These are phyloP conservation scores for Stenodema calcarata DNA, from an alignment of 2,888 invertebrate genomes.

Conservation along the genomic window DNA sequence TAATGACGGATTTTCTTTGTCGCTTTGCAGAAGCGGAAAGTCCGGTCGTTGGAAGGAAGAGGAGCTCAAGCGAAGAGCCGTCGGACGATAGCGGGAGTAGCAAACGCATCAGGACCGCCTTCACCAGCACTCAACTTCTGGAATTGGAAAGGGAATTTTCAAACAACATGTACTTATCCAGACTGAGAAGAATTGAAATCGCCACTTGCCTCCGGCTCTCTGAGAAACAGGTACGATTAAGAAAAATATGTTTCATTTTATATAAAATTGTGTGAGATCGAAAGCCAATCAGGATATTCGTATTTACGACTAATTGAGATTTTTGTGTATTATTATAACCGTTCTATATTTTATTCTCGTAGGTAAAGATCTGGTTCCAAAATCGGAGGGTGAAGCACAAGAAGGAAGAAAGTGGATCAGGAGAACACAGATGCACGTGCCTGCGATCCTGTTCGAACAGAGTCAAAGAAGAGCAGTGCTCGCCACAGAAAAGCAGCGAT, in stretches of 20 bases:
- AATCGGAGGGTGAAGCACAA: constrained; percentile 92
- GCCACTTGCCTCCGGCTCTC: constrained; percentile 86
- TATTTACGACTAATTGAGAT: no score
- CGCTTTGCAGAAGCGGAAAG: constrained; percentile 38
- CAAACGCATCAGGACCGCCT: constrained; percentile 90
- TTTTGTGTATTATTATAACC: no score
- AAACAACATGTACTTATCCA: constrained; percentile 87
- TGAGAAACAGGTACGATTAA: constrained; percentile 76
- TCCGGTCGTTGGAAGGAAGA: constrained; percentile 52
- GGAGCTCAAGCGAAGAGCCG: constrained; percentile 60
- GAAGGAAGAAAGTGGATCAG: constrained; percentile 72
- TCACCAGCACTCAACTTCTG: constrained; percentile 86
- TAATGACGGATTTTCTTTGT: background rate
- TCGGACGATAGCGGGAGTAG: constrained; percentile 68
- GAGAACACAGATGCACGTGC: constrained; percentile 47
- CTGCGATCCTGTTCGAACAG: constrained; percentile 48
- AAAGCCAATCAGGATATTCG: no score
- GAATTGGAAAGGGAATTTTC: constrained; percentile 84
- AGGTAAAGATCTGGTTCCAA: constrained; percentile 93
- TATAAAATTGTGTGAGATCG: no score
- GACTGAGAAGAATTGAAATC: constrained; percentile 89
- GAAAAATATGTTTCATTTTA: no score
- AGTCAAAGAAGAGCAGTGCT: constrained; percentile 37
- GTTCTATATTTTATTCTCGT: background rate
- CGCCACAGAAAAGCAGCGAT: constrained; percentile 20